Evolutionary conservation across 2,797 vertebrate species (phyloP).

Genomic region (Clamator glandarius): DNA sequence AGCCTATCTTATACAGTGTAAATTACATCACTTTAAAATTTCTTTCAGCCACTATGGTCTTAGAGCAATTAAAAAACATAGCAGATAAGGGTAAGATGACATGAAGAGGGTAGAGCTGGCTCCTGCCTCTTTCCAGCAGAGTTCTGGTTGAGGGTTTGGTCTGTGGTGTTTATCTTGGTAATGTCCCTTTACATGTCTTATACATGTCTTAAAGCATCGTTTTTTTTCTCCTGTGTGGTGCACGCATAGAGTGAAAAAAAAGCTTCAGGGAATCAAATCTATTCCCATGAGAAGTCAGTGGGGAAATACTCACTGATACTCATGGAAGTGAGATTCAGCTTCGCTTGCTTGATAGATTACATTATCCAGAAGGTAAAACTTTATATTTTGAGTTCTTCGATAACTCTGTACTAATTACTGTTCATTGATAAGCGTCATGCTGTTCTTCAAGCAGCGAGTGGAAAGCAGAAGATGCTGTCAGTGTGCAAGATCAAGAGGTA

Average conservation of each 20-base stretch:
- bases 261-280: background rate
- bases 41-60: background rate
- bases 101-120: background rate
- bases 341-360: background rate
- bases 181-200: background rate
- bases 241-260: background rate
- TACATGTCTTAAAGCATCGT: too few relatives aligned
- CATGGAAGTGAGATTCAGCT: background rate
- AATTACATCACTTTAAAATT: background rate
- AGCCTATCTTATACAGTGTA: fast-evolving
- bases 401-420: background rate
- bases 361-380: background rate
- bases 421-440: background rate
- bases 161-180: background rate
- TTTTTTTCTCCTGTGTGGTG: background rate
- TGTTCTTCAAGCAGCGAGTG: background rate
- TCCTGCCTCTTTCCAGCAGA: background rate
- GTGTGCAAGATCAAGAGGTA: background rate
- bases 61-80: background rate
- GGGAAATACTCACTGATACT: background rate
- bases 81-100: background rate
- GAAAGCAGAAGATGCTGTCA: background rate
- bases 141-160: background rate
- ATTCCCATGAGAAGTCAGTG: background rate
- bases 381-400: background rate